Base-by-base conservation (phyloP, 2,797 vertebrate genomes). In the Scolopax bukidnonensis region DNA sequence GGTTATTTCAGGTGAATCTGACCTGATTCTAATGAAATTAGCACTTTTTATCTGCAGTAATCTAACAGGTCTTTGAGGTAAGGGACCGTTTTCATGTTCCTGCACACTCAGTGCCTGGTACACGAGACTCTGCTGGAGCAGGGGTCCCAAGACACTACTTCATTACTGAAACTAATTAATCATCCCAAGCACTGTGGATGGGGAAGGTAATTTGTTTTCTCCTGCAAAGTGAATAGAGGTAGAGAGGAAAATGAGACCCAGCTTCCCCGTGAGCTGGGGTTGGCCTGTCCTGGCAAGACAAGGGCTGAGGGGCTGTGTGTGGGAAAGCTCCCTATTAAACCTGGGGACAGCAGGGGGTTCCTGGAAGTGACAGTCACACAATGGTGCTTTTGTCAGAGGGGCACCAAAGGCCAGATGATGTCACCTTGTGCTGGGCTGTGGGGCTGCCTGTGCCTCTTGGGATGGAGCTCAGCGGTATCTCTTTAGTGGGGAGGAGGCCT, bases 321-420 rank as follows among this genome's bases (percentile, higher is more conserved):
- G 96, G 96, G 96, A 97, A 97, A 94, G 71, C 93, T 96, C 94
- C 94, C 68, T 17, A 91, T 95, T 96, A 96, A 92, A 97, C 94
- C 94, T 95, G 95, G 74, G 91, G 95, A 89, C 95, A 79, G 94
- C 88, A 10, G 96, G 96, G 92, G 95, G 89, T 78, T 95, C 93
- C 91, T 95, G 89, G 41, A 79, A 92, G 89, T 87, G 96, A 91
- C 96, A 95, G 94, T 74, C 90, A 36, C 89, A 97, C 91, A 96
- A 95, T 89, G 86, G 50, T 11, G 74, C 92, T 65, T 95, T 97
- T 97, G 95, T 96, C 84, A 74, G 92, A 67, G 79, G 73, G 74
- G 78, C 93, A 89, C 74, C 87, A 78, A 92, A 67, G 93, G 96
- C 84, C 93, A 86, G 95, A 97, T 96, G 96, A 97, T 97, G 95